A percentile compares a stretch with the other conserved stretches of the same genome.
These are phyloP conservation scores for Anser brachyrhynchus DNA, from an alignment of 2,113 vertebrate species.

Conservation along the genomic window DNA sequence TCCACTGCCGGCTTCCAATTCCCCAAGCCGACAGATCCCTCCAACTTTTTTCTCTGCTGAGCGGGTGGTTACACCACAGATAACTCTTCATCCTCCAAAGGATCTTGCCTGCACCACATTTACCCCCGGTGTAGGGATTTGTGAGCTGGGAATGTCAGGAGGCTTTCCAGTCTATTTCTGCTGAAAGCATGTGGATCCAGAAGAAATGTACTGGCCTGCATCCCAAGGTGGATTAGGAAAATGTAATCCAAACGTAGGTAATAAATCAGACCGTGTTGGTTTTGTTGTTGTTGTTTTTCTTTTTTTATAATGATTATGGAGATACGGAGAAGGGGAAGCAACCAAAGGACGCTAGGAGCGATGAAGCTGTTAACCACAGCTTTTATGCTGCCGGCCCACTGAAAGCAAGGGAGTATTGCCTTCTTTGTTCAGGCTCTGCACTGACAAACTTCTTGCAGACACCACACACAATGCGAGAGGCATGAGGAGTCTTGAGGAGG, in stretches of 20 bases:
- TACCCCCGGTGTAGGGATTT: not conserved
- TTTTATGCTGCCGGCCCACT: not conserved
- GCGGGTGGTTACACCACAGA: rapidly evolving
- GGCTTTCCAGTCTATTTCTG: not conserved
- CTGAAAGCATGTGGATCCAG: not conserved
- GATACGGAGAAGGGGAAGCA: not conserved
- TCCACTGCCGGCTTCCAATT: not conserved
- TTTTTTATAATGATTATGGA: not conserved
- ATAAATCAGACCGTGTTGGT: not conserved
- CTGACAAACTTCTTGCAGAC: not conserved
- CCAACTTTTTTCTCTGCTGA: not conserved
- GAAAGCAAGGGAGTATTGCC: not conserved
- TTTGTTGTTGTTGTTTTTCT: not conserved
- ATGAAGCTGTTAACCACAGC: not conserved
- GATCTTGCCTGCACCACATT: not conserved
- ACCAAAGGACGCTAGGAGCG: not conserved
- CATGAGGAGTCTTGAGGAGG: not conserved
- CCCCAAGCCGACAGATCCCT: not conserved
- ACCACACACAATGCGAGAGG: not conserved
- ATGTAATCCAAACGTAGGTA: not conserved
- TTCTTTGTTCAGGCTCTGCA: not conserved
- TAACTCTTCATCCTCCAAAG: not conserved
- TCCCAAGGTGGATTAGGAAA: not conserved
- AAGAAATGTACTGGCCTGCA: not conserved
- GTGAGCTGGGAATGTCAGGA: not conserved